These are phyloP conservation scores for Lasioglossum albipes DNA, from an alignment of 1,140 invertebrate genomes.

Conservation along the genomic window DNA sequence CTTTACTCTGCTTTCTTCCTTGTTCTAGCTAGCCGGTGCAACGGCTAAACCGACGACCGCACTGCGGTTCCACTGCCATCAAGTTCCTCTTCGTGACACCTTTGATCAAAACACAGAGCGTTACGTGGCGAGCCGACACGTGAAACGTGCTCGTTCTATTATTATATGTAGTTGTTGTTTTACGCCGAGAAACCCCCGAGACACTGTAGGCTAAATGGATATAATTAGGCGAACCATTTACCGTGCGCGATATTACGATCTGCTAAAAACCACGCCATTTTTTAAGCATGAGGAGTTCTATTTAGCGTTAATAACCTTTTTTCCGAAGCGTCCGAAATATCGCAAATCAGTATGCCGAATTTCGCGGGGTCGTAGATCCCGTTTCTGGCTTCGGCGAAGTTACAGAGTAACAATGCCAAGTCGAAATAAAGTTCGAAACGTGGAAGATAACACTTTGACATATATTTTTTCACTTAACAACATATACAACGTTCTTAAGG, in stretches of 20 bases:
- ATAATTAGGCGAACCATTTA: not conserved
- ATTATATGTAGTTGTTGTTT: not conserved
- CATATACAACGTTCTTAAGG: no score
- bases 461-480: no score
- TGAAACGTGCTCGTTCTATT: not conserved
- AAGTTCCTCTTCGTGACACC: not conserved
- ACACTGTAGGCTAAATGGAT: not conserved
- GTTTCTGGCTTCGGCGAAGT: no score
- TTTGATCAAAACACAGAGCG: not conserved
- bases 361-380: no score
- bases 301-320: no score
- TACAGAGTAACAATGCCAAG: no score
- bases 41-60: not conserved
- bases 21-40: constrained; percentile 7
- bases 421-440: no score
- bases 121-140: not conserved
- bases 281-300: not conserved
- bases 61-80: constrained; percentile 42
- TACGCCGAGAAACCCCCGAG: no score
- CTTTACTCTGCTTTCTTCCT: constrained; percentile 21
- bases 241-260: not conserved
- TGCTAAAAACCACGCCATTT: not conserved
- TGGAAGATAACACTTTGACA: no score
- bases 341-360: no score
- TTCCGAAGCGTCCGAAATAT: no score